Evolutionary conservation across 2,888 invertebrate genomes (phyloP), one percentile per base, ranked within the genome.

Genomic region (Tortricodes alternella): DNA sequence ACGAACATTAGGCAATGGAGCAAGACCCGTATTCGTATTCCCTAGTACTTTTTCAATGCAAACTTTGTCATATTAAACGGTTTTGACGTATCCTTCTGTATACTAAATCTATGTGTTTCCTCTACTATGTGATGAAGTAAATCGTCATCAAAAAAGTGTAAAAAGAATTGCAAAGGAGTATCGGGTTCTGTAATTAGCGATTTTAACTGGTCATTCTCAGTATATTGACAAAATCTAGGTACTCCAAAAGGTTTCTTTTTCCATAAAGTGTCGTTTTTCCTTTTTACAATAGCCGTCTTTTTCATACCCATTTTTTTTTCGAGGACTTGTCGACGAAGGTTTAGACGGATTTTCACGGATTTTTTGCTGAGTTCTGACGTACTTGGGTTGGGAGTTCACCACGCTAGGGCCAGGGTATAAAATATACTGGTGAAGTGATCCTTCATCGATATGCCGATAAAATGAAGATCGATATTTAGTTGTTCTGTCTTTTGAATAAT

Each of bases 1-100:
- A 15, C 64, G 58, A 34, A 48, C 59, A 56, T 63, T 53, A 15
- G 60, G 52, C 19, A 58, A 32, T 43, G 56, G 59, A n/a, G 41
- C 53, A 18, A 62, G 8, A 11, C 56, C 24, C 41, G 4, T 11
- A 59, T 13, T 56, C 57, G 57, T 2, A 57, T 24, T 11, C 58
- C 58, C 53, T 60, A 35, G 56, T 48, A 58, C 11, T 60, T 62
- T 52, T 60, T 58, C 9, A 58, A 46, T 50, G 53, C 35, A 38
- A 24, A 16, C n/a, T 29, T 23, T 29, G 50, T 35, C 37, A 61
- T 55, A 18, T n/a, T 46, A 32, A 52, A 41, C 27, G 59, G 58
- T 29, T 51, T 55, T 37, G 55, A 51, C 8, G 48, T 13, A 43
- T 59, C 15, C 38, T 59, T 58, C 27, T 59, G 57, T 23, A 50